phyloP scores from a whole-genome alignment of 1,140 invertebrate genomes.

The Drosophila athabasca region DNA sequence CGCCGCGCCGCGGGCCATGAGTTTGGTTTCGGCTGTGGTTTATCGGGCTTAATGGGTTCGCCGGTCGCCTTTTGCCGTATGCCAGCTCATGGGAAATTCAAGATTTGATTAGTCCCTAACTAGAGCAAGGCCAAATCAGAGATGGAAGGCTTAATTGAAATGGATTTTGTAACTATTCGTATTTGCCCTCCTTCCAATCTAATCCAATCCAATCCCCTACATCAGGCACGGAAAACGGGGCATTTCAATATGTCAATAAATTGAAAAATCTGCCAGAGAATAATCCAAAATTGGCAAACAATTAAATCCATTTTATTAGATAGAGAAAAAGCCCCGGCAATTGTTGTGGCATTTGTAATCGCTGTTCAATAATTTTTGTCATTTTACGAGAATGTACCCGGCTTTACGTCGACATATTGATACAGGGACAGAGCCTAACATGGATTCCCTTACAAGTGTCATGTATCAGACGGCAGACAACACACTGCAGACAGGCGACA shows the following conservation, averaged over 20 bases:
- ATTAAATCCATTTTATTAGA: constrained; percentile 59
- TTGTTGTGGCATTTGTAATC: constrained; percentile 77
- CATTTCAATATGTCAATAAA: constrained; percentile 46
- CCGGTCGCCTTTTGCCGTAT: constrained; percentile 15
- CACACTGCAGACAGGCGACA: constrained; percentile 24
- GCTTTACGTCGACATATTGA: constrained; percentile 56
- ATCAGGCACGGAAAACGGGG: too few relatives aligned
- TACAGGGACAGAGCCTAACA: constrained; percentile 26
- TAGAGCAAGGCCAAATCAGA: constrained; percentile 16
- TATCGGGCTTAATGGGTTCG: constrained; percentile 30
- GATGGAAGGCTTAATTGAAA: not conserved
- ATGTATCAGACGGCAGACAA: constrained; percentile 54
- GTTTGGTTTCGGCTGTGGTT: constrained; percentile 21
- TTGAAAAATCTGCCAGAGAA: constrained; percentile 40
- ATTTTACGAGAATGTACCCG: constrained; percentile 62
- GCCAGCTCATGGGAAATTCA: not conserved
- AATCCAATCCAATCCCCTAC: too few relatives aligned
- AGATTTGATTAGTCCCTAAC: constrained; percentile 44
- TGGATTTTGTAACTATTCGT: not conserved
- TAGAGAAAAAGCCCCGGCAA: constrained; percentile 45
- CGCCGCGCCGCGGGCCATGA: not conserved
- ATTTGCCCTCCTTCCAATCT: too few relatives aligned
- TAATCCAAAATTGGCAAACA: constrained; percentile 37
- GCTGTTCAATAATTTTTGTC: constrained; percentile 78
- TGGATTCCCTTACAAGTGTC: constrained; percentile 72